Base-by-base conservation (phyloP, 2,113 vertebrate species). In the Cyprinodon variegatus region DNA sequence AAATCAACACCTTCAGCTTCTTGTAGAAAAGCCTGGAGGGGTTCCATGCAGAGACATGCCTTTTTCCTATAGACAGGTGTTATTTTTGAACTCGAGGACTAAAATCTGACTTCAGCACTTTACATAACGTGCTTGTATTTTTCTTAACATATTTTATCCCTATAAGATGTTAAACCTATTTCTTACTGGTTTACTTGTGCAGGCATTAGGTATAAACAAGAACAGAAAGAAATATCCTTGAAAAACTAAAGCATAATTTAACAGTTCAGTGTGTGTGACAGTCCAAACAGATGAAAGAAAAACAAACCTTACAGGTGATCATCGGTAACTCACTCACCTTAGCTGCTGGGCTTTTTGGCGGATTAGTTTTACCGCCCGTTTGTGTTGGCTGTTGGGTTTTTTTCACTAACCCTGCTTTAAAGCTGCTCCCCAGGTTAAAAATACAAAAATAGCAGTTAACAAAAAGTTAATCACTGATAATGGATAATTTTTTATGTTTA, bases 241-340 rank as follows among this genome's bases (percentile, higher is more conserved):
- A 45, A 45, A 45, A 57, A 14, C 20, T n/a, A 10, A 57, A 53
- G 5, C 6, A 53, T 20, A 20, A 57, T 57, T 14, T 20, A 53
- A 57, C 20, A 15, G 17, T 45, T 45, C 43, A 45, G 43, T 10
- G 15, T 29, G 29, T 29, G 29, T 29, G 29, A 29, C 29, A 29
- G 29, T 29, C 29, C 29, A 29, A 6, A 41, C 5, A 6, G 5
- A 57, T 20, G n/a, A 7, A 15, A 57, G n/a, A 57, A n/a, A 15
- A 57, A 41, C 9, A 41, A 57, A 57, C 1, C 43, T 11, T 10
- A 45, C 43, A 45, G 9, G 43, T 45, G 5, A 7, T 45, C 43
- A 45, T 10, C 1, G 11, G 43, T 11, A 45, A 10, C 6, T 46
- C 12, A 71, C 86, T n/a, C 3, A 92, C 90, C 79, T 86, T 86